These are phyloP conservation scores for Aphelenchoides avenae DNA, from an alignment of 1,140 invertebrate genomes.

Conservation along the genomic window DNA sequence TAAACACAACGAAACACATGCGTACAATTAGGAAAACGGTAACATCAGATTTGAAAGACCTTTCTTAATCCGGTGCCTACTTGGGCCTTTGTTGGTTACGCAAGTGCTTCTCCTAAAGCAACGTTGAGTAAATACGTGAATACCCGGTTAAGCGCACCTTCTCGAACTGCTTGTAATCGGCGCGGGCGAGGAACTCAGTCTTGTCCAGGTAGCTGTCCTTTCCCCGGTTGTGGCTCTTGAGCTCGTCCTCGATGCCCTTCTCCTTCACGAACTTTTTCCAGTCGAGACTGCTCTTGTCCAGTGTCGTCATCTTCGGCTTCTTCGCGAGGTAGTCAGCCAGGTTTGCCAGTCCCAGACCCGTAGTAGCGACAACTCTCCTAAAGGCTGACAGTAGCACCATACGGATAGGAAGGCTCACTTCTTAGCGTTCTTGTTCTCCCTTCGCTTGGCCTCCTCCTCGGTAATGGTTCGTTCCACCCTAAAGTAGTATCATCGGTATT, in stretches of 20 bases:
- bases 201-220: conserved; percentile 26
- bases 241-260: conserved; percentile 18
- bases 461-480: too few species aligned
- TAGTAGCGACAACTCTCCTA: background rate
- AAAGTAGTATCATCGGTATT: background rate
- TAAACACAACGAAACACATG: too few species aligned
- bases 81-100: too few species aligned
- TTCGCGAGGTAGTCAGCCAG: conserved; percentile 1
- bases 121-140: too few species aligned
- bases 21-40: too few species aligned
- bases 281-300: conserved; percentile 31
- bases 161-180: conserved; percentile 18
- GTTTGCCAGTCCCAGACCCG: conserved; percentile 15
- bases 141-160: too few species aligned
- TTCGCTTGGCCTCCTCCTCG: too few species aligned
- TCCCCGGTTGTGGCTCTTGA: conserved; percentile 24
- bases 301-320: conserved; percentile 6
- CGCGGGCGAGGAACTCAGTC: conserved; percentile 13
- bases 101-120: too few species aligned
- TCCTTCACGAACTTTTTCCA: conserved; percentile 30
- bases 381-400: background rate
- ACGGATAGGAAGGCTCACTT: too few species aligned
- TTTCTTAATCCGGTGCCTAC: too few species aligned
- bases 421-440: too few species aligned
- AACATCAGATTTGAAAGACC: too few species aligned